phyloP scores from a whole-genome alignment of 2,797 vertebrate genomes.

The Anas bernieri region DNA sequence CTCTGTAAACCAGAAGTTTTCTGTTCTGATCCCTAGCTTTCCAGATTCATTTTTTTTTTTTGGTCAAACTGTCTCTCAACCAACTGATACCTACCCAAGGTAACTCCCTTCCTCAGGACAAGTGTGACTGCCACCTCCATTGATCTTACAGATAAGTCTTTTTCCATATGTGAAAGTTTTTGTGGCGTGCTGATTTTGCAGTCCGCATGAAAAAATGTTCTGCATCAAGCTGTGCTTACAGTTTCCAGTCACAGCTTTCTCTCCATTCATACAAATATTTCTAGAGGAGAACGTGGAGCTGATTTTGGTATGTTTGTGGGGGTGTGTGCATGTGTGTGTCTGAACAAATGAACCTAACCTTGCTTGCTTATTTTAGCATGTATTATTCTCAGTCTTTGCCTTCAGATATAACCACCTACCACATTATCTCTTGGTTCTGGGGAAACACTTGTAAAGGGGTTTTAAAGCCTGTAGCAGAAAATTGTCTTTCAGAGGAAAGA shows the following conservation, averaged over 20 bases:
- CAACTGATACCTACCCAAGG: neutral
- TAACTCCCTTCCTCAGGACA: neutral
- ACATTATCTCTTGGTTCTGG: neutral
- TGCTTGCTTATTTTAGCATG: neutral
- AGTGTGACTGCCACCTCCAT: neutral
- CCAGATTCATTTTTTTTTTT: neutral
- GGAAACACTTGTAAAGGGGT: neutral
- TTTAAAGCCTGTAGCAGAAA: neutral
- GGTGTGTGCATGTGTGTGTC: accelerated
- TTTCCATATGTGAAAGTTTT: neutral
- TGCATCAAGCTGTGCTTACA: neutral
- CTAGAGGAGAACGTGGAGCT: neutral
- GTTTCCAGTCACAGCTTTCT: neutral
- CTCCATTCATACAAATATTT: neutral
- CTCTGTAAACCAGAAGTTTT: neutral
- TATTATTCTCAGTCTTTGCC: neutral
- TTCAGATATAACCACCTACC: no score
- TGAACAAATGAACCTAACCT: neutral
- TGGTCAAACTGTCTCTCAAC: neutral
- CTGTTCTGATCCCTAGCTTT: neutral
- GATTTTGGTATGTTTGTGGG: neutral
- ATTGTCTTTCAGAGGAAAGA: neutral
- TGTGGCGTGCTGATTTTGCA: neutral
- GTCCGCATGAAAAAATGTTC: neutral
- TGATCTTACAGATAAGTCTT: neutral